A percentile compares a stretch with the other conserved stretches of the same genome.
phyloP scores from a whole-genome alignment of 2,888 invertebrate species.

The Ophion ventricosus region DNA sequence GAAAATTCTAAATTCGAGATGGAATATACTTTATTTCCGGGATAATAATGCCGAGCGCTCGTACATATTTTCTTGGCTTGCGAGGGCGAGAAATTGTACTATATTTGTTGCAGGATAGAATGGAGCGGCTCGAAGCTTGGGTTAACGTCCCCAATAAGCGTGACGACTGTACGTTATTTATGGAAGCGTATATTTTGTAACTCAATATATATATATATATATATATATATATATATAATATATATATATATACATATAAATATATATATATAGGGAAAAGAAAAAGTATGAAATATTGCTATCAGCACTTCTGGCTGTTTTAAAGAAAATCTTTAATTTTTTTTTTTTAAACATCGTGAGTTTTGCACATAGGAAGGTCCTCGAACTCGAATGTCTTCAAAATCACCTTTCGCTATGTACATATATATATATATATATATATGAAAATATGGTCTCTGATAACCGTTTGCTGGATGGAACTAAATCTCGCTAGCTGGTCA shows the following conservation, averaged over 20 bases:
- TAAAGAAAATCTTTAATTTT: no score
- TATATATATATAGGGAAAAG: no score
- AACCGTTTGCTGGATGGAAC: conserved; percentile 68
- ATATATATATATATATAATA: no score
- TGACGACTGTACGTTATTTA: conserved; percentile 27
- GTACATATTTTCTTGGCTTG: conserved; percentile 28
- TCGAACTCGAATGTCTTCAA: no score
- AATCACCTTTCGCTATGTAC: background rate
- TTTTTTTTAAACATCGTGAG: no score
- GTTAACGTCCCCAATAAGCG: conserved; percentile 53
- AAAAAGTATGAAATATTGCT: no score
- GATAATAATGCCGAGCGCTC: conserved; percentile 35
- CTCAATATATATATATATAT: no score
- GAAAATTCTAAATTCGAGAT: conserved; percentile 31
- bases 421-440: background rate
- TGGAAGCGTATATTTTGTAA: conserved; percentile 18
- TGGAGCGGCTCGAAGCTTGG: conserved; percentile 48
- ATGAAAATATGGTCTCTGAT: conserved; percentile 24
- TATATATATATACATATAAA: no score
- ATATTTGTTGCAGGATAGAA: conserved; percentile 35
- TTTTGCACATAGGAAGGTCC: no score
- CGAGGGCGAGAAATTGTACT: conserved; percentile 32
- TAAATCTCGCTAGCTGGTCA: conserved; percentile 72
- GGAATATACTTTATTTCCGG: conserved; percentile 33
- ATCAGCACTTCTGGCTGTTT: no score